phyloP scores from a whole-genome alignment of 2,888 invertebrate species.

The Frankliniella fusca region DNA sequence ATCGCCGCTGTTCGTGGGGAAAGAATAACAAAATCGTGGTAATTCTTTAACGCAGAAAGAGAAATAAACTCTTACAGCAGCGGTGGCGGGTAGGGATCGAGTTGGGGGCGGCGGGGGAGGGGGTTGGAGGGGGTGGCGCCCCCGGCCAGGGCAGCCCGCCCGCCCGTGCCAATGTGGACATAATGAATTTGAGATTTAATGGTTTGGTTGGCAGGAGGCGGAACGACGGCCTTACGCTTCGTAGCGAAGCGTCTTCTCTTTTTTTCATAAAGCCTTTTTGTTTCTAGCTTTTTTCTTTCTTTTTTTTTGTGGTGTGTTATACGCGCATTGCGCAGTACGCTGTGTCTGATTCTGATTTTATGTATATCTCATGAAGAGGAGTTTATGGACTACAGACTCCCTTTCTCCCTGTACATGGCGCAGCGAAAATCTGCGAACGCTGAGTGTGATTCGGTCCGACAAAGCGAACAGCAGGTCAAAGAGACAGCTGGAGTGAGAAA shows the following conservation, averaged over 20 bases:
- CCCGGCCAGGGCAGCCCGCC: background rate
- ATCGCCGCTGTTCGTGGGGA: constrained; percentile 16
- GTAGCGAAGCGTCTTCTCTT: background rate
- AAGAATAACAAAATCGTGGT: constrained; percentile 25
- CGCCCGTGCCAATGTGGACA: background rate
- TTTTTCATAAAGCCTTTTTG: background rate
- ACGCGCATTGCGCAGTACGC: background rate
- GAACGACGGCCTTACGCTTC: background rate
- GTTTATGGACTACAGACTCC: too few relatives aligned
- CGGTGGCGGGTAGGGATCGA: background rate
- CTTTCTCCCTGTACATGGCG: background rate
- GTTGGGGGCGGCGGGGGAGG: background rate
- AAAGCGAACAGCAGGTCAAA: background rate
- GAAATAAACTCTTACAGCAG: background rate
- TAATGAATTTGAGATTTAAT: background rate
- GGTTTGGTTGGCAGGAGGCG: background rate
- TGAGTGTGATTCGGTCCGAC: background rate
- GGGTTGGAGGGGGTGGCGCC: background rate
- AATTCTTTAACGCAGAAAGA: constrained; percentile 18
- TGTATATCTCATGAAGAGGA: too few relatives aligned
- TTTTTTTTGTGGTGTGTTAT: background rate
- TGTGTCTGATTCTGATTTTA: too few relatives aligned
- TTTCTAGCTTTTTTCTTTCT: background rate
- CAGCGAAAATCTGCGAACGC: background rate
- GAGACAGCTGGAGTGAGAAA: background rate